A percentile compares a stretch with the other conserved stretches of the same genome.
These are phyloP conservation scores for Galeruca laticollis DNA, from an alignment of 2,888 invertebrate species.

Conservation along the genomic window DNA sequence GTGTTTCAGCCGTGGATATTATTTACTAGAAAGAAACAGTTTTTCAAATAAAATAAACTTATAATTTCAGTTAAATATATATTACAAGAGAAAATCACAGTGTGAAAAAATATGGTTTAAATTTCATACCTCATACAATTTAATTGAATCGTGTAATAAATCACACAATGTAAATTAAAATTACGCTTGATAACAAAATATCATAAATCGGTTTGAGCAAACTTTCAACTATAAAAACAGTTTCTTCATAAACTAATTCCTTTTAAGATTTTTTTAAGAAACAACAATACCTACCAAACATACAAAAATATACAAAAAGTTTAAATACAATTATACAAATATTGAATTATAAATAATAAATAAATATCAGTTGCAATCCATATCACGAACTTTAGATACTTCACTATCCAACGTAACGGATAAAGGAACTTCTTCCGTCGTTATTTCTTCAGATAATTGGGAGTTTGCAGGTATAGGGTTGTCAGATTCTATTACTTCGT, in stretches of 20 bases:
- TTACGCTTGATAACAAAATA: slow-evolving; percentile 40
- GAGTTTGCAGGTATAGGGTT: slow-evolving; percentile 10
- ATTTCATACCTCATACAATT: too few species aligned
- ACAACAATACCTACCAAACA: slow-evolving; percentile 36
- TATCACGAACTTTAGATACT: slow-evolving; percentile 43
- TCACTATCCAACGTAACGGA: slow-evolving; percentile 42
- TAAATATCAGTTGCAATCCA: slow-evolving; percentile 54
- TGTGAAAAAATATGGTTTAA: too few species aligned
- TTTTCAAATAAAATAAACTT: too few species aligned
- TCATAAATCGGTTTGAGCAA: slow-evolving; percentile 39
- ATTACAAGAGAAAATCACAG: too few species aligned
- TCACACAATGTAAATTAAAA: too few species aligned
- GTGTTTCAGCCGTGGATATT: neutral
- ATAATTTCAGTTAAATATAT: too few species aligned
- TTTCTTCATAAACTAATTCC: slow-evolving; percentile 37
- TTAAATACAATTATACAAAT: slow-evolving; percentile 45
- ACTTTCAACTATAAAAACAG: slow-evolving; percentile 46
- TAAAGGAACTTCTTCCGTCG: slow-evolving; percentile 34
- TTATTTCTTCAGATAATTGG: slow-evolving; percentile 30
- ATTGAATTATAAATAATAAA: slow-evolving; percentile 53
- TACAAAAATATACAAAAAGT: slow-evolving; percentile 47
- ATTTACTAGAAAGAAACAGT: too few species aligned
- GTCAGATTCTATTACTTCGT: slow-evolving; percentile 37
- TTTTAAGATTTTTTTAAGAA: slow-evolving; percentile 27
- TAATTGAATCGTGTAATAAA: too few species aligned